Evolutionary conservation across 2,797 vertebrate species (phyloP).

Genomic region (Fistularia commersonii): DNA sequence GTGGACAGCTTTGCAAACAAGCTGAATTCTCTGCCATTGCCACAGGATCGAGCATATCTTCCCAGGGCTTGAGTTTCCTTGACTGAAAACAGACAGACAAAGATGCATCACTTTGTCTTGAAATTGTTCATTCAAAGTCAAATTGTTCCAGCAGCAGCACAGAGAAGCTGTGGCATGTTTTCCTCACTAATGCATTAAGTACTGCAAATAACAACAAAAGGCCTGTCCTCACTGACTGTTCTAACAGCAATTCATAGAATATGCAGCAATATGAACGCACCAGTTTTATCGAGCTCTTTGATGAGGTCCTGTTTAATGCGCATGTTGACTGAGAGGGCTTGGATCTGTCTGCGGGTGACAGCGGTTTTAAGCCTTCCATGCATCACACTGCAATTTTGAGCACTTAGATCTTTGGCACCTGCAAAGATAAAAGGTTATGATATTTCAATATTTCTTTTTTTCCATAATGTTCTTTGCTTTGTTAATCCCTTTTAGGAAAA

Average conservation of each 20-base stretch:
- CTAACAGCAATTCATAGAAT: too few relatives aligned
- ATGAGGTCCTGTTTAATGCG: slow-evolving; percentile 86
- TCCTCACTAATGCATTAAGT: background rate
- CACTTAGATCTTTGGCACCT: slow-evolving; percentile 18
- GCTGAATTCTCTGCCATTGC: slow-evolving; percentile 14
- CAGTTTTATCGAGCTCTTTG: slow-evolving; percentile 84
- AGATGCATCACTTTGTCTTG: background rate
- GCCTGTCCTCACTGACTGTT: too few relatives aligned
- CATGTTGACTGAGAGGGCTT: slow-evolving; percentile 83
- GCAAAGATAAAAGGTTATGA: background rate
- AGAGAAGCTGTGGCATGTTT: background rate
- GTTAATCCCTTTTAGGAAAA: too few relatives aligned
- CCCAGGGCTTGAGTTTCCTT: slow-evolving; percentile 74
- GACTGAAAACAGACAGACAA: slow-evolving; percentile 60
- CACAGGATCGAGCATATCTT: slow-evolving; percentile 22
- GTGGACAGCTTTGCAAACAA: slow-evolving; percentile 75
- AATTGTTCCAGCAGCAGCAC: too few relatives aligned
- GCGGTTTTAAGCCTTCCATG: slow-evolving; percentile 67
- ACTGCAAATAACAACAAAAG: too few relatives aligned
- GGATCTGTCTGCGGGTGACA: slow-evolving; percentile 76
- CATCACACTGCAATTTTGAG: slow-evolving; percentile 62
- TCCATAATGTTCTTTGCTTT: too few relatives aligned
- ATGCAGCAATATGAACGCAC: slow-evolving; percentile 54
- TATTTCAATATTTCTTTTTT: too few relatives aligned
- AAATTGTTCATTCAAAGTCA: background rate